These are phyloP conservation scores for Crotalus horridus DNA, from an alignment of 2,113 vertebrate genomes.

Conservation along the genomic window DNA sequence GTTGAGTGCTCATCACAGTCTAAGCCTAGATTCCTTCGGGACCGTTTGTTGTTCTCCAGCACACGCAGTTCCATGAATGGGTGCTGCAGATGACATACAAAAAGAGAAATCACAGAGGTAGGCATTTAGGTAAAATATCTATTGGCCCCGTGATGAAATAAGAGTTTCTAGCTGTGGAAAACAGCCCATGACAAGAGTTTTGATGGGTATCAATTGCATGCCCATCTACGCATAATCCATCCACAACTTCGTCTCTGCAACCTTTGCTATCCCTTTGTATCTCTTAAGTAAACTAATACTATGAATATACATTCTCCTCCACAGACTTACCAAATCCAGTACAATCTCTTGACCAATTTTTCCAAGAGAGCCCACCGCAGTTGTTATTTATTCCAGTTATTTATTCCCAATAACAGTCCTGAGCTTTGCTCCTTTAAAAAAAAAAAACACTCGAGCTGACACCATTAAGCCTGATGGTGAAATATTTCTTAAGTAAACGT, in stretches of 20 bases:
- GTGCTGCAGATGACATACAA: constrained; percentile 69
- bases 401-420: background rate
- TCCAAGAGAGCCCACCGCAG: background rate
- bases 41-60: constrained; percentile 93
- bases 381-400: background rate
- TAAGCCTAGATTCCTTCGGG: constrained; percentile 90
- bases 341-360: background rate
- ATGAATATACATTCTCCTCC: background rate
- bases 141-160: background rate
- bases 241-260: background rate
- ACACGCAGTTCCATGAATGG: constrained; percentile 98
- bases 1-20: constrained; percentile 97
- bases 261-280: background rate
- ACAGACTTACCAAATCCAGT: background rate
- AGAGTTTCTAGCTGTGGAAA: accelerated
- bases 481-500: background rate
- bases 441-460: background rate
- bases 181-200: background rate
- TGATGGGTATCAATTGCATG: background rate
- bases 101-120: constrained; percentile 32
- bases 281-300: background rate
- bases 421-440: background rate
- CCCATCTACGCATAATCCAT: background rate
- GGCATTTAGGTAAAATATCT: constrained; percentile 1
- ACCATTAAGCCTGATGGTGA: background rate